Evolutionary conservation across 2,113 vertebrate species (phyloP).

Genomic region (Chrysochloris asiatica): DNA sequence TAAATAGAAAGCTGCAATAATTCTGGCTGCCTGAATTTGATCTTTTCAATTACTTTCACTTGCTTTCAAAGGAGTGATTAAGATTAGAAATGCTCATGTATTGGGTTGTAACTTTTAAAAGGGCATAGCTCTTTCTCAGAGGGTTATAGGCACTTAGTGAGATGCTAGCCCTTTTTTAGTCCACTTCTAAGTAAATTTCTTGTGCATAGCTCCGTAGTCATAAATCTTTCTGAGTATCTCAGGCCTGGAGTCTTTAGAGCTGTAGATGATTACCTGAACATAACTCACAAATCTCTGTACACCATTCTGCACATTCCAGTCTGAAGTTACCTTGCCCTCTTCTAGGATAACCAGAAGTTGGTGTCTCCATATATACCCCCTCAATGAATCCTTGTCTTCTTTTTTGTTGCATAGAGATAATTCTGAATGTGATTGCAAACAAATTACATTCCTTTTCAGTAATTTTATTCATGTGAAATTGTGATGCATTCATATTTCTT

Average conservation of each 20-base stretch:
- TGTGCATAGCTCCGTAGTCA: conserved; percentile 44
- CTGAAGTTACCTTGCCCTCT: conserved; percentile 33
- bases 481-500: background rate
- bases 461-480: conserved; percentile 17
- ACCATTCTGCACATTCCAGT: background rate
- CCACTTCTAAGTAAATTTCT: conserved; percentile 73
- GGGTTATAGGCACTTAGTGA: conserved; percentile 66
- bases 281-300: conserved; percentile 56
- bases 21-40: background rate
- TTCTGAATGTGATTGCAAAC: background rate
- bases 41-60: background rate
- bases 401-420: background rate
- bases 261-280: conserved; percentile 66
- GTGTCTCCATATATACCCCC: background rate
- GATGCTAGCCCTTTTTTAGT: conserved; percentile 69
- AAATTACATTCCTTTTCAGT: conserved; percentile 17
- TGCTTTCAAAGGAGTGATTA: background rate
- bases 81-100: conserved; percentile 57
- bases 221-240: conserved; percentile 66
- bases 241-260: conserved; percentile 42
- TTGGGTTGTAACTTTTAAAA: conserved; percentile 65
- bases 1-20: background rate
- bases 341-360: conserved; percentile 48
- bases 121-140: conserved; percentile 67
- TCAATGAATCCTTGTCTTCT: background rate